Conservation (phyloP, 1,140 invertebrate genomes). For the Euglossa dilemma region DNA sequence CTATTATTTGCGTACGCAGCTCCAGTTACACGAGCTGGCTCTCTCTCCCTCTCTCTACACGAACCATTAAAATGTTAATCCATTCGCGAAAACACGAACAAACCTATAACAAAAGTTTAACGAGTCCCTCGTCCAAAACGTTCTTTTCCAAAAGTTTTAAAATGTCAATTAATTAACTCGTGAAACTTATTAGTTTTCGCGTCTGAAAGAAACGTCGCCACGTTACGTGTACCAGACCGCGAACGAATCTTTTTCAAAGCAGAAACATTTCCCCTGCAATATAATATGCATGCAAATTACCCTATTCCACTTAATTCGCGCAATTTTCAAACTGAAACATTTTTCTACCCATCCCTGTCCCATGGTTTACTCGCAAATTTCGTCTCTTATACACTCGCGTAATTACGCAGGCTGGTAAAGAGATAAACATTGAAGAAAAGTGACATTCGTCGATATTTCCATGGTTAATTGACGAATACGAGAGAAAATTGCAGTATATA, state of each 20-base stretch:
- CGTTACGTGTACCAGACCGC: neutral
- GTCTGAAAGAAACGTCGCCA: neutral
- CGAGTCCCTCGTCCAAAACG: neutral
- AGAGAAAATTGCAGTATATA: neutral
- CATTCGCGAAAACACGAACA: too few relatives aligned
- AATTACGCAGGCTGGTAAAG: neutral
- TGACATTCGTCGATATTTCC: too few relatives aligned
- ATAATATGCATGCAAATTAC: constrained; percentile 10
- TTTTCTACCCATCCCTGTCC: neutral
- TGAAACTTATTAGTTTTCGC: too few relatives aligned
- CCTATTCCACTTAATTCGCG: neutral
- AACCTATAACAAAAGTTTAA: neutral
- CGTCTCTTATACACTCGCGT: too few relatives aligned
- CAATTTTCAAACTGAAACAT: neutral
- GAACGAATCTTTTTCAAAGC: neutral
- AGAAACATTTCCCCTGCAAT: neutral
- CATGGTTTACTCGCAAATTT: neutral
- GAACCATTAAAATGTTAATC: too few relatives aligned
- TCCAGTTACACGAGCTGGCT: too few relatives aligned
- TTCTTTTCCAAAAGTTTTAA: too few relatives aligned
- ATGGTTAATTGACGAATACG: neutral
- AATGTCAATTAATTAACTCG: neutral
- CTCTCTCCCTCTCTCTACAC: too few relatives aligned
- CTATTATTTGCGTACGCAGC: too few relatives aligned
- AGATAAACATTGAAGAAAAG: neutral